Evolutionary conservation across 2,797 vertebrate species (phyloP).

Genomic region (Onychomys torridus): DNA sequence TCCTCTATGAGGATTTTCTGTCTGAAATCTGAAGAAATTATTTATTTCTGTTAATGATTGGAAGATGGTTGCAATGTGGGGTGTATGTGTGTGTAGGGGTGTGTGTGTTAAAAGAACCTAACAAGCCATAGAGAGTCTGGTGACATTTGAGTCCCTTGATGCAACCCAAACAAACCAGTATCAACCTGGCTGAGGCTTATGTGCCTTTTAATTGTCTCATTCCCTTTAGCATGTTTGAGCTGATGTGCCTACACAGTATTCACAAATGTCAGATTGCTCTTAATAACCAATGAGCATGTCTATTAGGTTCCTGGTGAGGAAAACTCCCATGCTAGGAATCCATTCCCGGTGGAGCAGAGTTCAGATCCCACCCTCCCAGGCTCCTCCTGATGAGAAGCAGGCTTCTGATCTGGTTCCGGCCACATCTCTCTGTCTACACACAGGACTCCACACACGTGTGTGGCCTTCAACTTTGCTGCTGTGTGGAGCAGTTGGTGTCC

Average conservation of each 20-base stretch:
- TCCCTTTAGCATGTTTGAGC: neutral
- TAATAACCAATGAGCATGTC: neutral
- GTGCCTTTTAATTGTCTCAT: neutral
- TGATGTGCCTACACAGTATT: neutral
- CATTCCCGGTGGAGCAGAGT: neutral
- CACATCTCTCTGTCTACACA: neutral
- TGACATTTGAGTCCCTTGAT: neutral
- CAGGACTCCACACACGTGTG: fast-evolving
- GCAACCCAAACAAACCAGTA: neutral
- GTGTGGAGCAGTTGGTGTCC: neutral
- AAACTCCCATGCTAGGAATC: neutral
- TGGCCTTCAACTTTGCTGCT: neutral
- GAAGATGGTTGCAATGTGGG: neutral
- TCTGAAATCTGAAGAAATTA: neutral
- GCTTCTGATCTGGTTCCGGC: neutral
- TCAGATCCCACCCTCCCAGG: neutral
- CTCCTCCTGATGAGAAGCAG: neutral
- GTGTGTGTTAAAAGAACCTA: neutral
- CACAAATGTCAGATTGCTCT: neutral
- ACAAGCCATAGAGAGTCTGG: neutral
- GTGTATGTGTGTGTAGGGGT: too few relatives aligned
- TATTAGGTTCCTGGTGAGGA: neutral
- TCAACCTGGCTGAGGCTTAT: neutral
- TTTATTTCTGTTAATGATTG: neutral
- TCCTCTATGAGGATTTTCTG: neutral